Conservation (phyloP, 2,888 invertebrate species). For the Dimorphilus gyrociliatus region DNA sequence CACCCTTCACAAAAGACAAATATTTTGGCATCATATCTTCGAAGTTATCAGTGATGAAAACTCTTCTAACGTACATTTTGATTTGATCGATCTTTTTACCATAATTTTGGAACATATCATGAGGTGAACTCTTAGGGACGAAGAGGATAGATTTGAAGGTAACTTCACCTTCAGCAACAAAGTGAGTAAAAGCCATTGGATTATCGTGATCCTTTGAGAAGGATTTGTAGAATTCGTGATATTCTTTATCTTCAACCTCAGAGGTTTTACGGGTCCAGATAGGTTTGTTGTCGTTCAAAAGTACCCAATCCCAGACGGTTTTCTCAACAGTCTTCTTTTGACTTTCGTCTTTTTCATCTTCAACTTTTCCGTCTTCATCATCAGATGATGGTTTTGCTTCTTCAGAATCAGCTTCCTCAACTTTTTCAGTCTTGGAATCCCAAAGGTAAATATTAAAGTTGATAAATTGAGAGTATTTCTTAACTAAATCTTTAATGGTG, state of each 20-base stretch:
- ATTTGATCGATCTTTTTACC: constrained; percentile 86
- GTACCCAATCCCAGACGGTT: constrained; percentile 94
- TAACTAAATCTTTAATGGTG: constrained; percentile 71
- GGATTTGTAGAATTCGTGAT: constrained; percentile 83
- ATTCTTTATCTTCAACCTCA: constrained; percentile 73
- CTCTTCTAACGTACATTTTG: constrained; percentile 88
- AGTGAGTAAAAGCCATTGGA: constrained; percentile 75
- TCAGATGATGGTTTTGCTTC: constrained; percentile 55
- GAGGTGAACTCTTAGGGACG: constrained; percentile 72
- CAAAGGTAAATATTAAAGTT: constrained; percentile 96
- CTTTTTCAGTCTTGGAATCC: constrained; percentile 60
- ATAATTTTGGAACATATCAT: constrained; percentile 84
- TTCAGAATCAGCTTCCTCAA: constrained; percentile 67
- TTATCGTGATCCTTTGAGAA: constrained; percentile 73
- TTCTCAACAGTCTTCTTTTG: constrained; percentile 65
- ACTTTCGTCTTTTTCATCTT: constrained; percentile 10
- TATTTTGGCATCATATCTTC: constrained; percentile 99
- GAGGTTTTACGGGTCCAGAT: constrained; percentile 87
- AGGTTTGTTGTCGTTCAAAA: constrained; percentile 89
- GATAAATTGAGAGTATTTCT: constrained; percentile 98
- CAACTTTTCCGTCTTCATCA: constrained; percentile 22
- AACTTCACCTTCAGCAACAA: constrained; percentile 96
- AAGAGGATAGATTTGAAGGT: constrained; percentile 91
- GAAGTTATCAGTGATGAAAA: constrained; percentile 98
- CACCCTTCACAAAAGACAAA: constrained; percentile 79